phyloP scores from a whole-genome alignment of 1,140 invertebrate genomes.

The Telenomus remus region DNA sequence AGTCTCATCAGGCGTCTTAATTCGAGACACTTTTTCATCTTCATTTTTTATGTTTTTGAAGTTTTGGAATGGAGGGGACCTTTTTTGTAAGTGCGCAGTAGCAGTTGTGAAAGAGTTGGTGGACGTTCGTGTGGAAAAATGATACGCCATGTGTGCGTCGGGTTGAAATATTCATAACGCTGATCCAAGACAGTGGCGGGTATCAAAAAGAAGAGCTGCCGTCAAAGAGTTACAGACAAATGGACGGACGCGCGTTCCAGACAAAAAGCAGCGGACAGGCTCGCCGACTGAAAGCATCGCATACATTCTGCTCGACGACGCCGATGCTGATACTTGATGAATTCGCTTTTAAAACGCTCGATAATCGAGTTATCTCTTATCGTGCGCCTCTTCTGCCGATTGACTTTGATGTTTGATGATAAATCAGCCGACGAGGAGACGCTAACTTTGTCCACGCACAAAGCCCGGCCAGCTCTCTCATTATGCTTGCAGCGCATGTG shows the following conservation, averaged over 20 bases:
- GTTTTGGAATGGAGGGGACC: too few species aligned
- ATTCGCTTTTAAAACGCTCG: conserved; percentile 45
- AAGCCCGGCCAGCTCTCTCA: conserved; percentile 19
- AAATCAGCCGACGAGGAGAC: conserved; percentile 46
- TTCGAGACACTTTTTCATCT: too few species aligned
- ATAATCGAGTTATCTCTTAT: conserved; percentile 49
- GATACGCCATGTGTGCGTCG: not conserved
- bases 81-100: too few species aligned
- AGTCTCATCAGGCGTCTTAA: too few species aligned
- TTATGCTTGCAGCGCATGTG: conserved; percentile 3
- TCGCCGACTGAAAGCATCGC: conserved; percentile 35
- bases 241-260: conserved; percentile 21
- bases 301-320: conserved; percentile 27
- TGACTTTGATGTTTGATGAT: conserved; percentile 56
- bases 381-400: conserved; percentile 34
- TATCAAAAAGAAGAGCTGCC: conserved; percentile 31
- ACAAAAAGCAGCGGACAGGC: conserved; percentile 42
- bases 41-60: too few species aligned
- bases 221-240: conserved; percentile 39
- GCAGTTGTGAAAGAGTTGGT: too few species aligned
- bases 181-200: conserved; percentile 17
- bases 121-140: too few species aligned
- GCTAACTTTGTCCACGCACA: conserved; percentile 30
- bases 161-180: conserved; percentile 2
- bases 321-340: conserved; percentile 32